Base-by-base conservation (phyloP, 2,797 vertebrate genomes). In the Pampus argenteus region DNA sequence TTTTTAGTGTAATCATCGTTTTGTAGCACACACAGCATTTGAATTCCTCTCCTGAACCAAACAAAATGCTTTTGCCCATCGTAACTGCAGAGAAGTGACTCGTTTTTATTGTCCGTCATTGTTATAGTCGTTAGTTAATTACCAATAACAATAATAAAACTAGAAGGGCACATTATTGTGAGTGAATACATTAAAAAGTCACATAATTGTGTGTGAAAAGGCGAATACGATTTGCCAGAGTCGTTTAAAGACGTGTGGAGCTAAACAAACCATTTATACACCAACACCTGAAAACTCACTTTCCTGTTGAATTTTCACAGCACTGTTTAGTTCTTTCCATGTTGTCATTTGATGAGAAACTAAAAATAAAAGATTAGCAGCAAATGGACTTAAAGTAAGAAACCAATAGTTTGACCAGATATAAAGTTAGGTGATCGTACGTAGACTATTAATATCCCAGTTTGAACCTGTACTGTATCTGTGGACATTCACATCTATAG, bases 401-500 rank as follows among this genome's bases (percentile, higher is more conserved):
- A 80, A 79, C 75, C 73, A 63, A 69, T n/a, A 73, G 52, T 72
- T 78, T 78, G 69, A 74, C 13, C 57, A 20, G 57, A 66, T 77
- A 58, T 83, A 55, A 73, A 64, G 50, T 79, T 14, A 57, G 61
- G 76, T 75, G 76, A 78, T 70, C 9, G 20, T 69, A 74, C 18
- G 23, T 67, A 76, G 70, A 87, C 57, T 63, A 78, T 87, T 49
- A 54, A 76, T 59, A 73, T 83, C 45, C 40, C 56, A 71, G 68
- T 75, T 68, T 67, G 51, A 54, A 76, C 62, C 48, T 71, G 65
- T 59, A 76, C 66, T 52, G 74, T 66, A 55, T 84, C 65, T 57
- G 82, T 83, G 84, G 78, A 88, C 82, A 74, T 93, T 94, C 88
- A 91, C 75, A 89, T 85, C 84, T 88, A 93, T 87, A 86, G 83